Base-by-base conservation (phyloP, 2,888 invertebrate species). In the Exocentrus adspersus region DNA sequence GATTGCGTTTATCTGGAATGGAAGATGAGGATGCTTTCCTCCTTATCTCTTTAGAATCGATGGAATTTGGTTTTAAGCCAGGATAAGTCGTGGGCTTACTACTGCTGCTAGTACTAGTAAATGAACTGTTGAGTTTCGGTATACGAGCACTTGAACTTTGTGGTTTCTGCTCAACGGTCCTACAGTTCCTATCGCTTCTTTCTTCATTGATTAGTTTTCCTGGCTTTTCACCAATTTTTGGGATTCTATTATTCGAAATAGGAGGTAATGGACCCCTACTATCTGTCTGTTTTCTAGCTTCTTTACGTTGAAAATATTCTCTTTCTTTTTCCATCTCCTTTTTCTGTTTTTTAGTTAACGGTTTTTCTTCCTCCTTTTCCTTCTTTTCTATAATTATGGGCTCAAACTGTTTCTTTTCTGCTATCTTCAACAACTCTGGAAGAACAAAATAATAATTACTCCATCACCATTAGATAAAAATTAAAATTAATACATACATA, bases 281-380 rank as follows among this genome's bases (percentile, higher is more conserved):
- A 32, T 60, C 51, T 1, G 64, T 37, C 3, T 68, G 60, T 43
- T 50, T 64, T 50, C 83, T 73, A 16, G 77, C 79, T 46, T 85
- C 84, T 50, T 83, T 83, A 54, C 86, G 86, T 56, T 90, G 88
- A 37, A 87, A 85, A 73, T 84, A 85, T 45, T 89, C 90, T 78
- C 88, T 87, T 71, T 92, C 91, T 73, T 90, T 89, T 74, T 92
- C 89, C 74, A 88, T 86, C 77, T 94, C 93, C 45, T 85, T 85
- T 76, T 87, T 92, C 77, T 95, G 94, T 71, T 89, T 92, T 72
- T 92, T 92, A 0, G 95, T 95, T 85, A 95, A 88, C 9, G 89
- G 85, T 43, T 92, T 85, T 70, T 92, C 93, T 4, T 86, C 85
- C 62, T 89, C 79, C 70, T 86, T 81, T 53, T 81, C 78, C 75